phyloP scores from a whole-genome alignment of 2,113 vertebrate species.

The Spea bombifrons region DNA sequence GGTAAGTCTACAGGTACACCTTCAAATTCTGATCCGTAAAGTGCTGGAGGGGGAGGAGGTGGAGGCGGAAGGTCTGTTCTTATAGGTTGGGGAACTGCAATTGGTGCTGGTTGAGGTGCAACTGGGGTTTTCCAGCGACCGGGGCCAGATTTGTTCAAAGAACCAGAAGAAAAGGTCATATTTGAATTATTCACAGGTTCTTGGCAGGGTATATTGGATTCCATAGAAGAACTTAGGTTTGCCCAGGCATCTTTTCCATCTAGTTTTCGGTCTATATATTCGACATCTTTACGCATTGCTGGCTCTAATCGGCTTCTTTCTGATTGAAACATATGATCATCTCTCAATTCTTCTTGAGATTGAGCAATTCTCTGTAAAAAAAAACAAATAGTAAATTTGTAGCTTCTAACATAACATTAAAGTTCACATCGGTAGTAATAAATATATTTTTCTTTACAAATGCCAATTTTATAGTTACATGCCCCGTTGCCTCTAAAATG shows the following conservation, averaged over 20 bases:
- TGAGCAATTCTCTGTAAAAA: conserved; percentile 73
- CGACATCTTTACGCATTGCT: conserved; percentile 68
- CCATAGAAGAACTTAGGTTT: conserved; percentile 81
- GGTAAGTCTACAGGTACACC: conserved; percentile 73
- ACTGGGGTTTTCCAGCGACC: conserved; percentile 96
- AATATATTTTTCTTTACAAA: too few species aligned
- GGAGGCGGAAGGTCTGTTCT: conserved; percentile 88
- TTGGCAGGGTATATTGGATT: conserved; percentile 91
- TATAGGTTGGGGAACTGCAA: conserved; percentile 69
- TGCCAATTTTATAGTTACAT: too few species aligned
- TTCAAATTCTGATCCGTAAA: conserved; percentile 68
- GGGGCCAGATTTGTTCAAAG: conserved; percentile 86
- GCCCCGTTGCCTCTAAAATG: too few species aligned
- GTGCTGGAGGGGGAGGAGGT: conserved; percentile 79
- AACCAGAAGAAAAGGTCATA: conserved; percentile 71
- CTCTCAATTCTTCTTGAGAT: conserved; percentile 86
- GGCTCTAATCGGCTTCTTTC: conserved; percentile 75
- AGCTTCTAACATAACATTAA: background rate
- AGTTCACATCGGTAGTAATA: too few species aligned
- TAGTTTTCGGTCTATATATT: conserved; percentile 61
- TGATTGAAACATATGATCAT: conserved; percentile 67
- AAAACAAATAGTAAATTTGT: background rate
- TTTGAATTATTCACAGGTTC: conserved; percentile 89
- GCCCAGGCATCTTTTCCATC: conserved; percentile 79
- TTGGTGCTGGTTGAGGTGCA: conserved; percentile 59